phyloP scores from a whole-genome alignment of 2,888 invertebrate species.

The Caradrina clavipalpis region DNA sequence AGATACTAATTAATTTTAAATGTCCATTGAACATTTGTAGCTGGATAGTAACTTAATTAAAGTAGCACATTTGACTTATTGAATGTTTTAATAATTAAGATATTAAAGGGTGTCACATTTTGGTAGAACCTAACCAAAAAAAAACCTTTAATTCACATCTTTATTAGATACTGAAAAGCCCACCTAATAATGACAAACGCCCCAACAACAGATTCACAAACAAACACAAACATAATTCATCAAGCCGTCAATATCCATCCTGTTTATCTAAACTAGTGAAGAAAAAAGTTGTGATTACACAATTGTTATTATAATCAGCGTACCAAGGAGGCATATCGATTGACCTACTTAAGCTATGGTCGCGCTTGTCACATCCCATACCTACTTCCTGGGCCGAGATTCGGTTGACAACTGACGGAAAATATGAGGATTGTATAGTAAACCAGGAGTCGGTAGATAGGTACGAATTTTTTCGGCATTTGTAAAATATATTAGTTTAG shows the following conservation, averaged over 20 bases:
- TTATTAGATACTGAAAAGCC: neutral
- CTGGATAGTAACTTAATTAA: too few species aligned
- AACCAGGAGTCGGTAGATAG: neutral
- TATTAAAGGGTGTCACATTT: too few species aligned
- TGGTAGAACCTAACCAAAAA: too few species aligned
- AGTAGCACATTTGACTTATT: too few species aligned
- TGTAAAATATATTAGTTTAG: neutral
- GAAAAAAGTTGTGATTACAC: constrained; percentile 68
- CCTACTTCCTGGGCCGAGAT: constrained; percentile 6
- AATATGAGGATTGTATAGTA: neutral
- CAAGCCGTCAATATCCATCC: constrained; percentile 38
- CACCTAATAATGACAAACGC: constrained; percentile 2
- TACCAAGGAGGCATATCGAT: constrained; percentile 76
- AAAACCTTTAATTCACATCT: neutral
- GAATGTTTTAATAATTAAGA: too few species aligned
- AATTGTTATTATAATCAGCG: constrained; percentile 75
- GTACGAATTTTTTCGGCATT: neutral
- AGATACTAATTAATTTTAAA: too few species aligned
- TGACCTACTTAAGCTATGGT: constrained; percentile 77
- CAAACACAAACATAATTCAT: constrained; percentile 51
- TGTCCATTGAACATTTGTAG: too few species aligned
- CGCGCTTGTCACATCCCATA: constrained; percentile 28
- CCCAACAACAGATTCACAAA: constrained; percentile 8
- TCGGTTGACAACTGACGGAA: constrained; percentile 30
- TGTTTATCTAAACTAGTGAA: constrained; percentile 46